phyloP scores from a whole-genome alignment of 2,888 invertebrate genomes.

The Phanerotoma sp. region DNA sequence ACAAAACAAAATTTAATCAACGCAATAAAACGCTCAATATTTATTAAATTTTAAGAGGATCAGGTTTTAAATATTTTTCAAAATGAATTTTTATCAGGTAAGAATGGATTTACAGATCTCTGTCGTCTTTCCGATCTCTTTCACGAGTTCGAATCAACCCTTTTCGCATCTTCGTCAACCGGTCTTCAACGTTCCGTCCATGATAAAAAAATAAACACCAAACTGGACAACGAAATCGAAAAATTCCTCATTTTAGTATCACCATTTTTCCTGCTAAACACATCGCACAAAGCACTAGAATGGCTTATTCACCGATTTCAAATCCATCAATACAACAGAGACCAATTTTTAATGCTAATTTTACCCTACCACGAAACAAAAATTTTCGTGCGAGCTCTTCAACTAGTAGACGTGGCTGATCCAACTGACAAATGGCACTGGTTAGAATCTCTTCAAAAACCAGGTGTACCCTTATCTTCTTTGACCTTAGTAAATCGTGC shows the following conservation, averaged over 20 bases:
- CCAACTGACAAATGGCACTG: slow-evolving; percentile 72
- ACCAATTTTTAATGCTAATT: slow-evolving; percentile 76
- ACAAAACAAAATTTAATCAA: too few species aligned
- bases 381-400: slow-evolving; percentile 79
- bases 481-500: slow-evolving; percentile 73
- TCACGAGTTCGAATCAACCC: slow-evolving; percentile 68
- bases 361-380: slow-evolving; percentile 93
- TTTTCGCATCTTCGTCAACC: slow-evolving; percentile 78
- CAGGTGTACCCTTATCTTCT: slow-evolving; percentile 74
- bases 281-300: slow-evolving; percentile 89
- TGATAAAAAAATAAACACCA: slow-evolving; percentile 71
- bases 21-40: too few species aligned
- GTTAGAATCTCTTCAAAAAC: slow-evolving; percentile 72
- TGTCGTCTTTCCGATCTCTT: slow-evolving; percentile 73
- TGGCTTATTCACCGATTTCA: slow-evolving; percentile 91
- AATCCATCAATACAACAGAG: slow-evolving; percentile 85
- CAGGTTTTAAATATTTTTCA: too few species aligned
- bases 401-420: slow-evolving; percentile 69
- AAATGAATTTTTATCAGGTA: slow-evolving; percentile 55
- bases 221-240: slow-evolving; percentile 73
- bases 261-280: slow-evolving; percentile 84
- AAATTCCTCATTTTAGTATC: slow-evolving; percentile 80
- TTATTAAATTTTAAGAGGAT: too few species aligned
- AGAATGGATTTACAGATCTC: slow-evolving; percentile 83
- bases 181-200: slow-evolving; percentile 82